Percentiles rank a stretch among this genome's conserved stretches.
phyloP scores from a whole-genome alignment of 1,140 invertebrate species.

The Copidosoma floridanum region DNA sequence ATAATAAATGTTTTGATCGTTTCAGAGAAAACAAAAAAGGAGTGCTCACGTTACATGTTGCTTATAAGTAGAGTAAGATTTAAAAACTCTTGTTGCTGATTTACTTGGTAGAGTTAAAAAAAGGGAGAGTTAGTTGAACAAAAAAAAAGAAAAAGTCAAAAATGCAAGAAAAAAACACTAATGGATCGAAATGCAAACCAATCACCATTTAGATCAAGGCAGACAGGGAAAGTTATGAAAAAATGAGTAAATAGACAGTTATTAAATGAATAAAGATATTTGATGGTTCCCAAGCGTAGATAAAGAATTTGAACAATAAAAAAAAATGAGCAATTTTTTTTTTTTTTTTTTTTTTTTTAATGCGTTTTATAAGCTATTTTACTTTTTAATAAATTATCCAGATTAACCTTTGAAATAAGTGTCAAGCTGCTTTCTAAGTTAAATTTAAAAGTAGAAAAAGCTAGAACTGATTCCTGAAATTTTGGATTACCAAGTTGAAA shows the following conservation, averaged over 20 bases:
- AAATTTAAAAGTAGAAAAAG: conserved; percentile 21
- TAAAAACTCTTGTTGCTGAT: conserved; percentile 7
- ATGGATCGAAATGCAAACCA: conserved; percentile 22
- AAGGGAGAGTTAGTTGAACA: conserved; percentile 8
- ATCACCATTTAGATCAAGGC: conserved; percentile 19
- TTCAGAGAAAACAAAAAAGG: no score
- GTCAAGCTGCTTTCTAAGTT: conserved; percentile 16
- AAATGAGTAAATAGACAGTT: conserved; percentile 7
- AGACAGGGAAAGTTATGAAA: conserved; percentile 21
- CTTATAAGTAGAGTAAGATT: conserved; percentile 2
- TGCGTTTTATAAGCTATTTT: neutral
- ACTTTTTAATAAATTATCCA: neutral
- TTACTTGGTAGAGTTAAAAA: conserved; percentile 10
- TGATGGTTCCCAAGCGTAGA: conserved; percentile 13
- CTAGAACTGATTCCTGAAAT: conserved; percentile 13
- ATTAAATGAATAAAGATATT: conserved; percentile 11
- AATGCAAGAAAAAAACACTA: conserved; percentile 26
- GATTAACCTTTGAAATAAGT: conserved; percentile 4
- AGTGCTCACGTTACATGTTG: neutral
- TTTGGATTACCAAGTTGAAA: conserved; percentile 13
- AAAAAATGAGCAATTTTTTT: no score
- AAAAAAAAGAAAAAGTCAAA: conserved; percentile 14
- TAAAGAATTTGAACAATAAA: conserved; percentile 21
- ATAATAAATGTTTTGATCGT: no score
- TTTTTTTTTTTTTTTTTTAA: conserved; percentile 9